These are phyloP conservation scores for Neodontobutis hainanensis DNA, from an alignment of 2,113 vertebrate genomes.

Conservation along the genomic window DNA sequence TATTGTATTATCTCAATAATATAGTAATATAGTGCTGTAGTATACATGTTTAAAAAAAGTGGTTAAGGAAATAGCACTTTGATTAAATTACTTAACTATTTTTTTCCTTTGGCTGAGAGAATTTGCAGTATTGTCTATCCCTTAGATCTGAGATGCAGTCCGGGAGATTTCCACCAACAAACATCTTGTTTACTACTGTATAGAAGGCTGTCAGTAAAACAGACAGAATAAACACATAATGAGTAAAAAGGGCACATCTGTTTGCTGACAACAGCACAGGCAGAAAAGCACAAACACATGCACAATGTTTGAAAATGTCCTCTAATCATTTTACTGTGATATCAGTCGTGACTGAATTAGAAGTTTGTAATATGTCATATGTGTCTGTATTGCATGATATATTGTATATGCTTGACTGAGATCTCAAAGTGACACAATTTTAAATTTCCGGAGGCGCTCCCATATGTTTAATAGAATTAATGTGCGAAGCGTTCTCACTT, in stretches of 20 bases:
- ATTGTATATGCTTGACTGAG: background rate
- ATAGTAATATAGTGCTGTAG: too few species aligned
- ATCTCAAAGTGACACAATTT: background rate
- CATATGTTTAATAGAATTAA: background rate
- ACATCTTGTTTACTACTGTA: slow-evolving; percentile 49
- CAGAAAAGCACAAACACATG: background rate
- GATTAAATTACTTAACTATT: too few species aligned
- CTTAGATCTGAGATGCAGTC: background rate
- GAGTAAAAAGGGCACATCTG: slow-evolving; percentile 1
- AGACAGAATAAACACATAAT: slow-evolving; percentile 31
- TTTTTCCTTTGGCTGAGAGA: background rate
- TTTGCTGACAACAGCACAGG: slow-evolving; percentile 17
- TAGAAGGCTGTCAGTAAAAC: slow-evolving; percentile 31
- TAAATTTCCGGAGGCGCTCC: background rate
- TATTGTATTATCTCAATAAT: too few species aligned
- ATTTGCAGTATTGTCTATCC: background rate
- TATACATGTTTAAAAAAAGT: too few species aligned
- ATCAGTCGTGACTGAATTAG: background rate
- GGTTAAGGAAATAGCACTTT: too few species aligned
- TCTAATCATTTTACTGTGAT: background rate
- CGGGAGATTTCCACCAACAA: slow-evolving; percentile 26
- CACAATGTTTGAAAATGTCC: slow-evolving; percentile 1
- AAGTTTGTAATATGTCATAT: background rate
- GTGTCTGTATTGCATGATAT: background rate
- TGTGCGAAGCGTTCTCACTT: background rate